Percentiles rank a stretch among this genome's conserved stretches.
phyloP scores from a whole-genome alignment of 2,888 invertebrate genomes.

The Synanthedon myopaeformis region DNA sequence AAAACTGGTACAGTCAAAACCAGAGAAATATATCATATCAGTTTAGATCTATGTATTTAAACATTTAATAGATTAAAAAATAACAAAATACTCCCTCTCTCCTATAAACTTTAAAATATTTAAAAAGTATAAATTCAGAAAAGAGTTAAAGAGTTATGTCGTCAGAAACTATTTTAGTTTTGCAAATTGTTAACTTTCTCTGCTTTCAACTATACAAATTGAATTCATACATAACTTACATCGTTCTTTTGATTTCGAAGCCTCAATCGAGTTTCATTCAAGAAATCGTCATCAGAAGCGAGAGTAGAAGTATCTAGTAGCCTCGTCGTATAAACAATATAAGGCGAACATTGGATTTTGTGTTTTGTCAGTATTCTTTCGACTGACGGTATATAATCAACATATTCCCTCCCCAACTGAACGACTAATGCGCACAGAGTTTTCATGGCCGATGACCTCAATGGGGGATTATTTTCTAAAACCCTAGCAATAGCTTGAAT shows the following conservation, averaged over 20 bases:
- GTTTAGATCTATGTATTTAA: no score
- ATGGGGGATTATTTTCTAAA: constrained; percentile 82
- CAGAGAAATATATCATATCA: no score
- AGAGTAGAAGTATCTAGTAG: constrained; percentile 81
- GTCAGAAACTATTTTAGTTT: no score
- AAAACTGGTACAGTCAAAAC: no score
- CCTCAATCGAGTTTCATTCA: constrained; percentile 73
- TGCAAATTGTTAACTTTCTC: no score
- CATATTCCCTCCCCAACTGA: constrained; percentile 91
- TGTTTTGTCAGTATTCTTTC: constrained; percentile 85
- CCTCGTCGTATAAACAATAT: constrained; percentile 83
- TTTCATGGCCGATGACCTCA: constrained; percentile 87
- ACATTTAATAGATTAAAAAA: no score
- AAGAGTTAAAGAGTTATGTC: no score
- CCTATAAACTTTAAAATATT: no score
- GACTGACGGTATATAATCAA: constrained; percentile 93
- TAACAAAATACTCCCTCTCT: no score
- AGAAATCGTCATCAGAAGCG: constrained; percentile 81
- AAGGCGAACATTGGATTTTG: constrained; percentile 80
- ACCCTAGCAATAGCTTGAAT: constrained; percentile 93
- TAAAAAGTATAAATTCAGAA: no score
- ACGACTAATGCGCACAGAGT: constrained; percentile 88
- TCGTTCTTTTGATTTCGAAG: constrained; percentile 79
- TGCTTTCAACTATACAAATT: no score
- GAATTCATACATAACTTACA: constrained; percentile 39